Conservation (phyloP, 2,888 invertebrate species). For the Schrankia costaestrigalis region DNA sequence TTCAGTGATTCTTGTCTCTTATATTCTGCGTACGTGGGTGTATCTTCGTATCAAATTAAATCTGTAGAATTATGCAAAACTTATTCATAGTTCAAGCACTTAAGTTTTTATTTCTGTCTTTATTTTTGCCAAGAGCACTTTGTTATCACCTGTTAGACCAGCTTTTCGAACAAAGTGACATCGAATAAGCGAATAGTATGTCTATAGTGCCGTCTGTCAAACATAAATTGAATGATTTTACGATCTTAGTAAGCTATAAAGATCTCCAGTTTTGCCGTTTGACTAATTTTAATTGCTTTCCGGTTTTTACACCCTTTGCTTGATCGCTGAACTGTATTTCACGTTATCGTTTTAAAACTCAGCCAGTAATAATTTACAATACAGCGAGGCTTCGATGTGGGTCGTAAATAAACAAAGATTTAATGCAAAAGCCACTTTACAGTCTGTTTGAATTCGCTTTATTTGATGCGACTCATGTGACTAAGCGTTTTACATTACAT, state of each 20-base stretch:
- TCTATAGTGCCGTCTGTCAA: slow-evolving; percentile 38
- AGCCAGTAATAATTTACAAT: slow-evolving; percentile 60
- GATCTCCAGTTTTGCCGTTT: slow-evolving; percentile 59
- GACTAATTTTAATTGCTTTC: slow-evolving; percentile 69
- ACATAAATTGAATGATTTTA: slow-evolving; percentile 68
- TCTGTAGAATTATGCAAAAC: slow-evolving; percentile 28
- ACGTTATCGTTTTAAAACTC: slow-evolving; percentile 62
- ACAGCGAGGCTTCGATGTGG: slow-evolving; percentile 48
- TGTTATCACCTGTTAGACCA: slow-evolving; percentile 24
- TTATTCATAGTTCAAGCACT: slow-evolving; percentile 18
- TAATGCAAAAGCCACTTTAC: slow-evolving; percentile 54
- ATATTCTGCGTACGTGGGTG: slow-evolving; percentile 20
- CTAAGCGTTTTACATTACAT: slow-evolving; percentile 33
- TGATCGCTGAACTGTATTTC: slow-evolving; percentile 55
- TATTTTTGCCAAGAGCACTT: slow-evolving; percentile 22
- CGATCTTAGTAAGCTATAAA: slow-evolving; percentile 59
- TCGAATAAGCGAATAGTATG: slow-evolving; percentile 29
- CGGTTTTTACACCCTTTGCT: slow-evolving; percentile 56
- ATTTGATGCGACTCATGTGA: slow-evolving; percentile 35
- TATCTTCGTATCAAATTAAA: slow-evolving; percentile 27
- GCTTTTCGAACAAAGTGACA: slow-evolving; percentile 38
- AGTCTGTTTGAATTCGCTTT: slow-evolving; percentile 52
- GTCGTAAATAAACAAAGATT: slow-evolving; percentile 63
- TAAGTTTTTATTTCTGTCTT: slow-evolving; percentile 19
- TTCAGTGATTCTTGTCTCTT: slow-evolving; percentile 15